Evolutionary conservation across 2,888 invertebrate species (phyloP).

Genomic region (Timema cristinae): DNA sequence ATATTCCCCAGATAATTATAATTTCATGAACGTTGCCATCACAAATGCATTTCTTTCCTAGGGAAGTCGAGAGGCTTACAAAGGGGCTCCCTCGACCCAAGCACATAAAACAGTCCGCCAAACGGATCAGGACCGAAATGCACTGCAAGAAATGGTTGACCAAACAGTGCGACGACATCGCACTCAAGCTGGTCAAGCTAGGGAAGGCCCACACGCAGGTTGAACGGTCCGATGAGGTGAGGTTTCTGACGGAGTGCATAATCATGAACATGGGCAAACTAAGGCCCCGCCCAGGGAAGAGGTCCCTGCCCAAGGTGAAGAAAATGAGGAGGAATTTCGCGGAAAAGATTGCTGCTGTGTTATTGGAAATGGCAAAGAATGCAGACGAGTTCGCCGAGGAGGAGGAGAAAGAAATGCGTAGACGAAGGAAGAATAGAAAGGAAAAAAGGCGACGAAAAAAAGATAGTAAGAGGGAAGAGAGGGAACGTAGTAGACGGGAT

Average conservation of each 20-base stretch:
- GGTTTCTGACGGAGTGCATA: not conserved
- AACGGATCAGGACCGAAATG: no score
- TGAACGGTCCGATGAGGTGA: not conserved
- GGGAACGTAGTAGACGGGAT: no score
- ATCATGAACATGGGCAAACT: not conserved
- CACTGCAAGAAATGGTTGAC: no score
- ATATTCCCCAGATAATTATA: no score
- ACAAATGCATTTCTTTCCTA: no score
- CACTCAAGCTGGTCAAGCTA: not conserved
- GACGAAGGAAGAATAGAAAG: not conserved
- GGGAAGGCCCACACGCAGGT: not conserved
- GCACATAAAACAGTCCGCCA: no score
- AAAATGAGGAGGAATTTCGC: not conserved
- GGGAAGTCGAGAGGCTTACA: no score
- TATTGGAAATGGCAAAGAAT: not conserved
- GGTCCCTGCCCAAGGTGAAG: not conserved
- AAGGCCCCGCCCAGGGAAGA: no score
- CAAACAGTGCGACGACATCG: not conserved
- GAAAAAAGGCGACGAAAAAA: not conserved
- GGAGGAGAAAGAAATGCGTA: not conserved
- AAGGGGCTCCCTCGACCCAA: no score
- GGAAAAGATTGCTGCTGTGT: not conserved
- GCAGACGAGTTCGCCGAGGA: slow-evolving; percentile 14
- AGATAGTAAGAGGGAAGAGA: no score
- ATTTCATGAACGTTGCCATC: no score